A percentile compares a stretch with the other conserved stretches of the same genome.
These are phyloP conservation scores for Epinotia nisella DNA, from an alignment of 2,888 invertebrate species.

Conservation along the genomic window DNA sequence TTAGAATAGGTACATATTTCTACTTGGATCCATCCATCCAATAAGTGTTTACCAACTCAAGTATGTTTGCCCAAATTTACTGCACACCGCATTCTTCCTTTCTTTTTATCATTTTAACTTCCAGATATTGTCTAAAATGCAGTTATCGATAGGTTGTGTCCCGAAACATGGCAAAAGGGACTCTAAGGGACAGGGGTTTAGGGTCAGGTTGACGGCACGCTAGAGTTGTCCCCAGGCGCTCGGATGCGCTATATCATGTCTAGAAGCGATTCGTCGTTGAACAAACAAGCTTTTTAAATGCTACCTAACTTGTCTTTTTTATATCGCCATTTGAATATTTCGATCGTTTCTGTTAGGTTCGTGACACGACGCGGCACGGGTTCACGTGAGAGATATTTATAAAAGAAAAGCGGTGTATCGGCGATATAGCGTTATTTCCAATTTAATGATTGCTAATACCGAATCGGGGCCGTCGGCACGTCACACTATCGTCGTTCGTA, in stretches of 20 bases:
- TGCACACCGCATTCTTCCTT: constrained; percentile 26
- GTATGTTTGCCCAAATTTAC: constrained; percentile 32
- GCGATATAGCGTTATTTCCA: constrained; percentile 83
- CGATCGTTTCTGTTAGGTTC: constrained; percentile 80
- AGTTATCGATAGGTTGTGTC: constrained; percentile 14
- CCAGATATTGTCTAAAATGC: constrained; percentile 43
- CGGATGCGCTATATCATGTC: constrained; percentile 75
- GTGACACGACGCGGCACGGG: constrained; percentile 82
- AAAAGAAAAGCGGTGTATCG: constrained; percentile 83
- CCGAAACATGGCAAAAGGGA: constrained; percentile 13
- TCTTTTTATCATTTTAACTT: constrained; percentile 35
- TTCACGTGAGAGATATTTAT: constrained; percentile 84
- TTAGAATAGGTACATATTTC: constrained; percentile 15
- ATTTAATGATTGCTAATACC: constrained; percentile 84
- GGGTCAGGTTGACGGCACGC: constrained; percentile 19
- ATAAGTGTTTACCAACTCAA: constrained; percentile 23
- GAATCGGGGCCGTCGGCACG: constrained; percentile 77
- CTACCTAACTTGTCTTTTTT: constrained; percentile 85
- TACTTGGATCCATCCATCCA: constrained; percentile 11
- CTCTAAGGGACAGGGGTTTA: background rate
- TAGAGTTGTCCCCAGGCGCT: constrained; percentile 22
- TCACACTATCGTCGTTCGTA: constrained; percentile 68
- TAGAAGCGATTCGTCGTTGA: constrained; percentile 81
- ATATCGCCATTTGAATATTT: constrained; percentile 84
- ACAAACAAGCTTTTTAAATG: constrained; percentile 85